Evolutionary conservation across 2,888 invertebrate species (phyloP), one percentile per base, ranked within the genome.

Genomic region (Aporophyla nigra): DNA sequence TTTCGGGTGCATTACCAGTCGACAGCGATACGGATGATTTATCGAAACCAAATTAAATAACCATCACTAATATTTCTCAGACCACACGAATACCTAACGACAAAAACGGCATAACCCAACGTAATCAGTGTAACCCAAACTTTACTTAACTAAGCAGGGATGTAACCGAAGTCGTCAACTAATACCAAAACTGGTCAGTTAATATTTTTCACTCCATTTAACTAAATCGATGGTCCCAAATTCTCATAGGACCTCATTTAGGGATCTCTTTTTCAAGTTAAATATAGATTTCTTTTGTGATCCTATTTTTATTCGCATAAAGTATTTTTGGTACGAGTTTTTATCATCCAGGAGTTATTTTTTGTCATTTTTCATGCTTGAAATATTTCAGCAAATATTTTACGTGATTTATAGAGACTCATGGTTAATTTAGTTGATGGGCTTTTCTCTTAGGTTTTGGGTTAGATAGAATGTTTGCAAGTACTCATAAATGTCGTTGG

Each of bases 201-300:
- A 91, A 92, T 89, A 94, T 94, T 94, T 94, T 91, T 89, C 94
- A 92, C 90, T 92, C 93, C 95, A 95, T 95, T 95, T 87, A 93
- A 93, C 94, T 91, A 87, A 93, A 94, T 94, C 93, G 93, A 94
- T 94, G 91, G 92, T 90, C 91, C 91, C 84, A 89, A 92, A 87
- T 89, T n/a, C 90, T 91, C 88, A 80, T 88, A 86, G 86, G 85
- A 86, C 84, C 85, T 89, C 89, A 90, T 90, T 85, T 82, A 68
- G 74, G 74, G 76, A 78, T 75, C 88, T 87, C 80, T 84, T 88
- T 92, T 91, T 89, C 85, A 65, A 63, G 82, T 88, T 85, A 87
- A 89, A 89, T 89, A 88, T 90, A 88, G 87, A 89, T 86, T 86
- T 75, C 80, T 86, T 87, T 82, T 78, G 82, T 81, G 74, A 76